Percentiles rank a stretch among this genome's conserved stretches.
These are phyloP conservation scores for Petrolisthes manimaculis DNA, from an alignment of 2,888 invertebrate genomes.

Conservation along the genomic window DNA sequence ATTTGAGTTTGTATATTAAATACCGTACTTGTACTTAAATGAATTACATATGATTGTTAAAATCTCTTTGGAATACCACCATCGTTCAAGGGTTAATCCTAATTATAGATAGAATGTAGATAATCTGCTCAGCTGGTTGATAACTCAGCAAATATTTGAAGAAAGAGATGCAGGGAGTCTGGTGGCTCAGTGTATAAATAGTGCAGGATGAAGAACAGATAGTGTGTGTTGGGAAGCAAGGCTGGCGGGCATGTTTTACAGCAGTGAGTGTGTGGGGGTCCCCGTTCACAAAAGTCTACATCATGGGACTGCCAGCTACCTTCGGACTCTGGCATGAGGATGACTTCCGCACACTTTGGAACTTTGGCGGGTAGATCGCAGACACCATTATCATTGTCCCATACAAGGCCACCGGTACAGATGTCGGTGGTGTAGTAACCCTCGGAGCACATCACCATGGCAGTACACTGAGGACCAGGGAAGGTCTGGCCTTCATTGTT, in stretches of 20 bases:
- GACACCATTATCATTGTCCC: constrained; percentile 26
- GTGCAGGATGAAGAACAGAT: neutral
- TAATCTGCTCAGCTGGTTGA: neutral
- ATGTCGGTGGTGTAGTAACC: constrained; percentile 23
- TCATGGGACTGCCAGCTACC: constrained; percentile 24
- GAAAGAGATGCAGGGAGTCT: constrained; percentile 8
- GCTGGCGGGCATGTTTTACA: too few species aligned
- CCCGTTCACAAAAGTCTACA: neutral
- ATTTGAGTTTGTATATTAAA: too few species aligned
- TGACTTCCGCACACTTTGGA: constrained; percentile 37
- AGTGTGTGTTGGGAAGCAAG: neutral
- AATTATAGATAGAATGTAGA: too few species aligned
- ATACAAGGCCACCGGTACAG: constrained; percentile 55
- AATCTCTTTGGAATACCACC: too few species aligned
- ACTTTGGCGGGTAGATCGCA: constrained; percentile 43
- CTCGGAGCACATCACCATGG: constrained; percentile 30
- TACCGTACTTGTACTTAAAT: too few species aligned
- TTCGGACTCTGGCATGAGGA: constrained; percentile 36
- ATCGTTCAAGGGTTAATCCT: too few species aligned
- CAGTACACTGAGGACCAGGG: constrained; percentile 50
- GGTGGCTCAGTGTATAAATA: neutral
- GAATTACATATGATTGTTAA: too few species aligned
- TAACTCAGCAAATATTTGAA: neutral
- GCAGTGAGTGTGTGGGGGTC: neutral
- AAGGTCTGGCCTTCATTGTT: constrained; percentile 36